These are phyloP conservation scores for Lomographa bimaculata DNA, from an alignment of 2,888 invertebrate genomes.

Conservation along the genomic window DNA sequence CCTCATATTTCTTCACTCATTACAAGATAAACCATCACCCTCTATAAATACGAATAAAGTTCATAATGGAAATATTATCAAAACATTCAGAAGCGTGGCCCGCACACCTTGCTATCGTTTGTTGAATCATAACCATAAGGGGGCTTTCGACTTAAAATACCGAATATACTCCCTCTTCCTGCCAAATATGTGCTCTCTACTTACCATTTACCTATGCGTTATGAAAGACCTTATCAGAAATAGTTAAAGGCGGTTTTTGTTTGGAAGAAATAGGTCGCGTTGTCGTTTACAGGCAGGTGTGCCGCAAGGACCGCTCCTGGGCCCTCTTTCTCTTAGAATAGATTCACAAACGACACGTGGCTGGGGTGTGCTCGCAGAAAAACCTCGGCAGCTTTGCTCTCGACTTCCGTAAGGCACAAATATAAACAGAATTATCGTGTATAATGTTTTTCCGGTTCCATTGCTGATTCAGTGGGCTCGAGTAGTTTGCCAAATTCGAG, in stretches of 20 bases:
- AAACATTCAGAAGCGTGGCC: conserved; percentile 52
- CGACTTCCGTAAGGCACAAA: conserved; percentile 76
- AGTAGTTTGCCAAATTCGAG: conserved; percentile 65
- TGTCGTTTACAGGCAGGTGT: conserved; percentile 69
- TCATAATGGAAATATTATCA: conserved; percentile 48
- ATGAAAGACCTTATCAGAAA: conserved; percentile 37
- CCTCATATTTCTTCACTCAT: too few species aligned
- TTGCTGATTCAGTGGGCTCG: conserved; percentile 62
- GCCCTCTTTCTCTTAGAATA: conserved; percentile 74
- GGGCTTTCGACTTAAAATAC: conserved; percentile 80
- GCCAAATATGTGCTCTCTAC: conserved; percentile 70
- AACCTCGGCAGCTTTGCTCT: conserved; percentile 71
- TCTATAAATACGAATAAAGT: conserved; percentile 36
- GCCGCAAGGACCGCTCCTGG: conserved; percentile 68
- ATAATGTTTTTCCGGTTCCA: conserved; percentile 80
- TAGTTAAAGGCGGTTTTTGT: conserved; percentile 45
- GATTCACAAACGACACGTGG: conserved; percentile 79
- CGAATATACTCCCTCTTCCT: conserved; percentile 82
- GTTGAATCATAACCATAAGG: conserved; percentile 71
- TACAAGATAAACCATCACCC: too few species aligned
- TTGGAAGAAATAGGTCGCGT: conserved; percentile 23
- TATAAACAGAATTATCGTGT: conserved; percentile 76
- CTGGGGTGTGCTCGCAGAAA: conserved; percentile 72
- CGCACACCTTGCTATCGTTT: conserved; percentile 80
- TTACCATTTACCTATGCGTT: conserved; percentile 44